A percentile compares a stretch with the other conserved stretches of the same genome.
Conservation (phyloP, 2,888 invertebrate species). For the Coelinius sp. region DNA sequence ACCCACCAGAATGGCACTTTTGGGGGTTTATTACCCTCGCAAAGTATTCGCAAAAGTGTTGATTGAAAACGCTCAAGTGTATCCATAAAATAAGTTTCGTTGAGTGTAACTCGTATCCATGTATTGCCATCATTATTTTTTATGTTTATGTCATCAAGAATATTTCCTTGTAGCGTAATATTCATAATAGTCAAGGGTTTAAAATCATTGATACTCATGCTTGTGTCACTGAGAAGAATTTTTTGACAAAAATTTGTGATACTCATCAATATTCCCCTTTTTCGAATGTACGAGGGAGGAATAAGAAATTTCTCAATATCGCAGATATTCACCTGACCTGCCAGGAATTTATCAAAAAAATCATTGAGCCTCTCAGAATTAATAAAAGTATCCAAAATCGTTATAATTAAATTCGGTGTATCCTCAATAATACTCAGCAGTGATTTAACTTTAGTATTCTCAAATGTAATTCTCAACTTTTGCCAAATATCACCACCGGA, state of each 20-base stretch:
- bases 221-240: slow-evolving; percentile 45
- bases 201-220: slow-evolving; percentile 47
- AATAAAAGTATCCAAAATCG: slow-evolving; percentile 60
- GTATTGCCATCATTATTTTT: slow-evolving; percentile 7
- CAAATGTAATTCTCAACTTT: slow-evolving; percentile 55
- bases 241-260: slow-evolving; percentile 61
- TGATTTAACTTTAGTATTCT: slow-evolving; percentile 55
- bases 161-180: slow-evolving; percentile 33
- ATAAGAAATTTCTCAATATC: slow-evolving; percentile 62
- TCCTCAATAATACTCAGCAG: slow-evolving; percentile 60
- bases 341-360: slow-evolving; percentile 52
- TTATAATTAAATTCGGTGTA: slow-evolving; percentile 58
- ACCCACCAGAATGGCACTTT: slow-evolving; percentile 62
- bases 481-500: slow-evolving; percentile 64
- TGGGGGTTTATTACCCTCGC: slow-evolving; percentile 51
- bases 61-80: slow-evolving; percentile 50
- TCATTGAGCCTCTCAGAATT: slow-evolving; percentile 59
- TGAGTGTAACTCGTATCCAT: slow-evolving; percentile 25
- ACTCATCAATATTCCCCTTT: slow-evolving; percentile 57
- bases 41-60: slow-evolving; percentile 48
- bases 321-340: slow-evolving; percentile 55
- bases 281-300: slow-evolving; percentile 57
- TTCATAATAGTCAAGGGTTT: slow-evolving; percentile 53
- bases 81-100: slow-evolving; percentile 53
- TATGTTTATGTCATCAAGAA: slow-evolving; percentile 28